Conservation (phyloP, 2,888 invertebrate genomes). For the Drosophila eohydei region DNA sequence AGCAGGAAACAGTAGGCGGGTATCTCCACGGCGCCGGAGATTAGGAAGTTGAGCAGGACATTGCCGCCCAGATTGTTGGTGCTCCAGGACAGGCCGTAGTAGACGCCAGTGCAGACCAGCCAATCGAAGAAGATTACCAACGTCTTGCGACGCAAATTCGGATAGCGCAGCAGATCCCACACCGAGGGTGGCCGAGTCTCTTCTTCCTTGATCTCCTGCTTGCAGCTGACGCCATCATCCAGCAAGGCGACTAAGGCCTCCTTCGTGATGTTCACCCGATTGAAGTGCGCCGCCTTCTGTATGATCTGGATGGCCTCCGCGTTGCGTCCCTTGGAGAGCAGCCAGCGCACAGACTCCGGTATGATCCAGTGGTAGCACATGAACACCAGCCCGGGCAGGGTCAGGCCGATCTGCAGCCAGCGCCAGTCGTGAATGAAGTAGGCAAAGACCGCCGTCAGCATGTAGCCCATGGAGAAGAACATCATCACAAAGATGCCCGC, state of each 20-base stretch:
- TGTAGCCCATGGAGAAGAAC: slow-evolving; percentile 90
- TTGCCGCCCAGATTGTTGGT: slow-evolving; percentile 90
- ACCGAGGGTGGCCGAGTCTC: slow-evolving; percentile 83
- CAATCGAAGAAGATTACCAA: slow-evolving; percentile 91
- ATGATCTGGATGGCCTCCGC: slow-evolving; percentile 88
- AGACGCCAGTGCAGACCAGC: slow-evolving; percentile 91
- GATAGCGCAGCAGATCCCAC: slow-evolving; percentile 88
- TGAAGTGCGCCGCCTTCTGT: slow-evolving; percentile 88
- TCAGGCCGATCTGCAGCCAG: slow-evolving; percentile 89
- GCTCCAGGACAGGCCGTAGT: slow-evolving; percentile 92
- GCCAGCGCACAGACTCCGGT: slow-evolving; percentile 91
- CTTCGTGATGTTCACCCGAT: slow-evolving; percentile 87
- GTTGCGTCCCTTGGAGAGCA: slow-evolving; percentile 88
- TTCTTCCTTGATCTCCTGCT: slow-evolving; percentile 40
- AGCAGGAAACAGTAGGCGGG: slow-evolving; percentile 89
- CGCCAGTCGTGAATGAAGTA: slow-evolving; percentile 90
- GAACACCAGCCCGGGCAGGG: slow-evolving; percentile 89
- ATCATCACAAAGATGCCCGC: slow-evolving; percentile 90
- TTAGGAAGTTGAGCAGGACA: slow-evolving; percentile 89
- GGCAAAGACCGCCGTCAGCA: slow-evolving; percentile 89
- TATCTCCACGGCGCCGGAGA: slow-evolving; percentile 91
- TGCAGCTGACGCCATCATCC: slow-evolving; percentile 76
- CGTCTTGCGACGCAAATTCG: slow-evolving; percentile 88
- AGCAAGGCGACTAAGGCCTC: slow-evolving; percentile 86
- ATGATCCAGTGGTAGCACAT: slow-evolving; percentile 91